Conservation (phyloP, 2,888 invertebrate species). For the Gymnocheta viridis region DNA sequence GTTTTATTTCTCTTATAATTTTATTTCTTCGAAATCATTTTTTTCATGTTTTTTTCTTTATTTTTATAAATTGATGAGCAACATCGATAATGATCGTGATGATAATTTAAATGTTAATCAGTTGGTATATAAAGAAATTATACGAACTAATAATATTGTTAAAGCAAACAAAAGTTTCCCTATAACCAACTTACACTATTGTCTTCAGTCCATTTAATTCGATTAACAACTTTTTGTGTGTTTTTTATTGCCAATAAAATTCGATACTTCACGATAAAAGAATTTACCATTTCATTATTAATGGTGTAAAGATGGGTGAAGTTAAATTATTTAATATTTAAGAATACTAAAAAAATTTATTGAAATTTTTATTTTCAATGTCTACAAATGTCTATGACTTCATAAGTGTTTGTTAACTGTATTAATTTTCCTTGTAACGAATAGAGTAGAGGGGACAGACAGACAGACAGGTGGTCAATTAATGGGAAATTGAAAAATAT, state of each 20-base stretch:
- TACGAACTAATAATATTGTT: slow-evolving; percentile 41
- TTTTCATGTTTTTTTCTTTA: neutral
- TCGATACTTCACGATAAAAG: slow-evolving; percentile 25
- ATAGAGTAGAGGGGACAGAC: no score
- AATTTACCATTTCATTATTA: slow-evolving; percentile 16
- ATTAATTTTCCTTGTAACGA: no score
- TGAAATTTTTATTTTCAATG: neutral
- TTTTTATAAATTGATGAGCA: slow-evolving; percentile 37
- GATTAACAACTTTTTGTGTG: slow-evolving; percentile 25
- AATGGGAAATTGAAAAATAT: no score
- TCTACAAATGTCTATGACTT: no score
- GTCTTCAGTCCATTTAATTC: slow-evolving; percentile 1
- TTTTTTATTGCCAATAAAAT: slow-evolving; percentile 43
- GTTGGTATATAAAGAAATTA: slow-evolving; percentile 34
- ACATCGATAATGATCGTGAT: slow-evolving; percentile 61
- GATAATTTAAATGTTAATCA: slow-evolving; percentile 66
- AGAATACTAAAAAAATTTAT: neutral
- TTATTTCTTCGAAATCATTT: slow-evolving; percentile 49
- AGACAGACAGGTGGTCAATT: no score
- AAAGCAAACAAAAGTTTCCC: neutral
- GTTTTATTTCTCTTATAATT: slow-evolving; percentile 1
- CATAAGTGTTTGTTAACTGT: no score
- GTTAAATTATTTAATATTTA: neutral
- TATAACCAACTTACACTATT: neutral
- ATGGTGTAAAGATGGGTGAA: neutral